Base-by-base conservation (phyloP, 2,113 vertebrate genomes). In the Melospiza georgiana region DNA sequence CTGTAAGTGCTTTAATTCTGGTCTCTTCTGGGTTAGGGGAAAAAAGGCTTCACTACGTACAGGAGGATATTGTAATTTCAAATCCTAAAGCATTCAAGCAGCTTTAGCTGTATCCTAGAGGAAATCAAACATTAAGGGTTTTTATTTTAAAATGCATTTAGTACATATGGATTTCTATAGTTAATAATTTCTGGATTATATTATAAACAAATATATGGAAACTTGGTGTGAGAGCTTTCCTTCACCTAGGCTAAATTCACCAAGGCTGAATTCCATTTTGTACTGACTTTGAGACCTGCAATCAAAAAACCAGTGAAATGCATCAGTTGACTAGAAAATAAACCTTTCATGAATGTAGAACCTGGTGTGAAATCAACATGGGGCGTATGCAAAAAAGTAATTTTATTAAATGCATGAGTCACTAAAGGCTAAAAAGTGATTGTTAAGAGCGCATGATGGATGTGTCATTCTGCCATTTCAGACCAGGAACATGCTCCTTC, bases 1-100 rank as follows among this genome's bases (percentile, higher is more conserved):
- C 67, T 68, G 31, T 10, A 74, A 87, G 48, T 80, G 90, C 91
- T 97, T 95, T 92, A 91, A 94, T 94, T 96, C 88, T 77, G 4
- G 24, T 92, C 65, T 95, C 52, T 95, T 83, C 51, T 79, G 59
- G 87, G 39, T 31, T 83, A 33, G 46, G 78, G 89, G 49, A n/a
- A 61, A 37, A 93, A 94, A 94, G 12, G 12, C 9, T 87, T 79
- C 19, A 17, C 71, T 95, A 51, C 25, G 24, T 87, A 75, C 43
- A 87, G 61, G 49, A 96, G 46, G 27, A 44, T 81, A 77, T 83
- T 95, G 71, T 74, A 37, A 63, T 91, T 85, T 94, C 48, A 84
- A 95, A 96, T 89, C 83, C 85, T 79, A 71, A 80, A 91, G 61
- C 81, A 73, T 83, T 55, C 74, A 89, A 94, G 91, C 68, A 88